Evolutionary conservation across 2,113 vertebrate species (phyloP).

Genomic region (Chunga burmeisteri): DNA sequence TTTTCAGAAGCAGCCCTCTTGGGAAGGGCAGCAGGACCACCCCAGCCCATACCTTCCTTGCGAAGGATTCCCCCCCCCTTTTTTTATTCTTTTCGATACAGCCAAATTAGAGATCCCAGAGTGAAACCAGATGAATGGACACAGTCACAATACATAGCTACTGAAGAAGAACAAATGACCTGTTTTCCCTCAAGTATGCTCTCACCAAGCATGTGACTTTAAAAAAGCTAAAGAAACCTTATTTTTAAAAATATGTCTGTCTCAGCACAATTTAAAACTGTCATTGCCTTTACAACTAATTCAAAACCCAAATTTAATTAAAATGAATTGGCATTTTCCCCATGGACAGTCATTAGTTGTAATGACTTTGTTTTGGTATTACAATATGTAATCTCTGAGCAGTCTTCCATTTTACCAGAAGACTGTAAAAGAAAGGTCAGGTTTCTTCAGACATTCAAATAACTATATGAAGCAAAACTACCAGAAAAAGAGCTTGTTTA

Average conservation of each 20-base stretch:
- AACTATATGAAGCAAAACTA: not conserved
- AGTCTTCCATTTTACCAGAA: not conserved
- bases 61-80: not conserved
- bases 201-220: slow-evolving; percentile 17
- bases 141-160: not conserved
- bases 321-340: slow-evolving; percentile 11
- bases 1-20: not conserved
- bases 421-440: not conserved
- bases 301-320: slow-evolving; percentile 14
- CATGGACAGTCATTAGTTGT: not conserved
- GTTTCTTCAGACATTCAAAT: not conserved
- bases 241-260: not conserved
- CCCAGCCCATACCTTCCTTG: not conserved
- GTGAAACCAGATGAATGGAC: not conserved
- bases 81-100: not conserved
- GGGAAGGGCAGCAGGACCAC: not conserved
- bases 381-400: not conserved
- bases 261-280: slow-evolving; percentile 42
- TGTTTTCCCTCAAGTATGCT: not conserved
- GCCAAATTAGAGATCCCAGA: not conserved
- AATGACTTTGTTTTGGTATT: not conserved
- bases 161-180: not conserved
- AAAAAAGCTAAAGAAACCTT: slow-evolving; percentile 36
- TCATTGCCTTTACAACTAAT: not conserved
- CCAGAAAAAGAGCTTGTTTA: not conserved